Conservation (phyloP, 64 coral and sea anemone genomes). For the Montipora efflorescens region DNA sequence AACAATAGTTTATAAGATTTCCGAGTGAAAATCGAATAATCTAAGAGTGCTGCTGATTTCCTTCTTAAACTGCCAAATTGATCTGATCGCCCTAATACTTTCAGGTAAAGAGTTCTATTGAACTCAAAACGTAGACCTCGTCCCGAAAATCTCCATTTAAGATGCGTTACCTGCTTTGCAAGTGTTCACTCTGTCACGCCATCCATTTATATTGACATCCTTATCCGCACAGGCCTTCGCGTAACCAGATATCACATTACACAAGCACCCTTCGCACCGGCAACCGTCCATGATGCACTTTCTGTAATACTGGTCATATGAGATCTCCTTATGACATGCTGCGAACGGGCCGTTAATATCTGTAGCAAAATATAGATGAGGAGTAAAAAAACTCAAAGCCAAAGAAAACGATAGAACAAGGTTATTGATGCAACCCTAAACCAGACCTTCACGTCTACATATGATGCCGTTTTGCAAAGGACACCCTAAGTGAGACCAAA, state of each 20-base stretch:
- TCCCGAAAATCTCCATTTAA: neutral
- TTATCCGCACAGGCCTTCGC: conserved; percentile 92
- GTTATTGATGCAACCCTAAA: too few relatives aligned
- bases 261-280: conserved; percentile 81
- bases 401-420: too few relatives aligned
- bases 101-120: too few relatives aligned
- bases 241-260: conserved; percentile 74
- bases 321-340: conserved; percentile 67
- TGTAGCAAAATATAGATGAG: neutral
- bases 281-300: conserved; percentile 82
- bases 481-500: too few relatives aligned
- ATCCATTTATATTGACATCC: conserved; percentile 68
- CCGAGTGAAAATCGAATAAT: too few relatives aligned
- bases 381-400: neutral
- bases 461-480: too few relatives aligned
- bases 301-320: conserved; percentile 26
- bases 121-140: too few relatives aligned
- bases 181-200: conserved; percentile 57
- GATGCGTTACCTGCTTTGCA: conserved; percentile 59
- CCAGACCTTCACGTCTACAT: too few relatives aligned
- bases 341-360: conserved; percentile 73
- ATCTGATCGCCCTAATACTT: too few relatives aligned
- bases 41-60: too few relatives aligned
- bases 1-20: too few relatives aligned
- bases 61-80: too few relatives aligned